Evolutionary conservation across 2,797 vertebrate species (phyloP).

Genomic region (Syngnathus acus): DNA sequence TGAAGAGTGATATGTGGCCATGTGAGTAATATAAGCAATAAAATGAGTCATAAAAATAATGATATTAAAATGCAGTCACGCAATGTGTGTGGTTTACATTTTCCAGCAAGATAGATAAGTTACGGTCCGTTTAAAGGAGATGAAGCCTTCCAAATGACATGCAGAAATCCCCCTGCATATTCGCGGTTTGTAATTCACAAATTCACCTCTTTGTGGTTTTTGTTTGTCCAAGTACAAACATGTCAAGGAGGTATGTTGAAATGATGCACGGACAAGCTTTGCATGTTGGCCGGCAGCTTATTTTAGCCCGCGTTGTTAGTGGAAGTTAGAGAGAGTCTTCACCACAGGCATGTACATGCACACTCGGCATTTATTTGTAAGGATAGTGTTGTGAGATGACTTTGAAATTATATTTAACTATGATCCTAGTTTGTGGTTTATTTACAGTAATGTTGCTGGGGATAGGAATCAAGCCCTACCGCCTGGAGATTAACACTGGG

Average conservation of each 20-base stretch:
- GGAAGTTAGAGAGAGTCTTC: not conserved
- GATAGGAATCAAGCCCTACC: no score
- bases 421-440: not conserved
- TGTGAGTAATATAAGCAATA: constrained; percentile 7
- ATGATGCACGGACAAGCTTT: not conserved
- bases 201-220: not conserved
- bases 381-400: not conserved
- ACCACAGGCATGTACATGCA: not conserved
- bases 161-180: not conserved
- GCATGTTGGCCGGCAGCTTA: not conserved
- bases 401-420: not conserved
- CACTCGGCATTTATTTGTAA: not conserved
- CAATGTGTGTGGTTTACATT: not conserved
- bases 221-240: not conserved
- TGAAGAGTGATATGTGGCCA: constrained; percentile 13
- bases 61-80: not conserved
- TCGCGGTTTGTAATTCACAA: not conserved
- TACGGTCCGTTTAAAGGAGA: not conserved
- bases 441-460: not conserved
- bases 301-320: not conserved
- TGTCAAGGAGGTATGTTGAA: not conserved
- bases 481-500: no score
- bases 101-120: not conserved
- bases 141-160: not conserved
- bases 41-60: constrained; percentile 12